Evolutionary conservation across 2,888 invertebrate genomes (phyloP).

Genomic region (Troides oblongomaculatus): DNA sequence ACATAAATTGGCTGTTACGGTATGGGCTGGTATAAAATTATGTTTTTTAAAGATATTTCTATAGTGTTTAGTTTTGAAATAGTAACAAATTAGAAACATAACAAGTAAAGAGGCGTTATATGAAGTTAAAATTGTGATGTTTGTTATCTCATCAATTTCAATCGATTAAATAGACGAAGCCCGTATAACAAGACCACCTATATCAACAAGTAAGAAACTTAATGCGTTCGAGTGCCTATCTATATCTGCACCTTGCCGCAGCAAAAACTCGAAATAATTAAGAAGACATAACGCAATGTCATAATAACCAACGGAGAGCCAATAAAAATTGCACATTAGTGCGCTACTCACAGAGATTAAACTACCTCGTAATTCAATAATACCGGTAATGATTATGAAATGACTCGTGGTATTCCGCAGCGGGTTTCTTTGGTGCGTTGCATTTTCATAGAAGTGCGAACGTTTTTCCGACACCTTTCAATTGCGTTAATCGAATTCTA

Average conservation of each 20-base stretch:
- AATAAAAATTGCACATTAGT: conserved; percentile 65
- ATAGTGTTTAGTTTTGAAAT: too few relatives aligned
- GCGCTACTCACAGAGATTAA: conserved; percentile 59
- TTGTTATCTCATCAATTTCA: background rate
- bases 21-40: too few relatives aligned
- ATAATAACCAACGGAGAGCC: conserved; percentile 56
- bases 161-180: background rate
- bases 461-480: conserved; percentile 79
- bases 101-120: background rate
- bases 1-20: too few relatives aligned
- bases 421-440: conserved; percentile 71
- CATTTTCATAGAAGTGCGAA: conserved; percentile 77
- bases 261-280: conserved; percentile 78
- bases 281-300: conserved; percentile 56
- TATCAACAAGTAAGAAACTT: conserved; percentile 41
- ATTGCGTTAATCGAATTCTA: conserved; percentile 76
- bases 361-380: conserved; percentile 52
- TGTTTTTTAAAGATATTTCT: too few relatives aligned
- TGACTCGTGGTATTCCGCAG: conserved; percentile 67
- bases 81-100: background rate
- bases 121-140: background rate
- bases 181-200: conserved; percentile 39
- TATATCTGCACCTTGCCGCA: conserved; percentile 75
- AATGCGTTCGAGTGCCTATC: conserved; percentile 42
- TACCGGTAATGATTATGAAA: conserved; percentile 59